A percentile compares a stretch with the other conserved stretches of the same genome.
Conservation (phyloP, 2,888 invertebrate genomes). For the Diabrotica balteata region DNA sequence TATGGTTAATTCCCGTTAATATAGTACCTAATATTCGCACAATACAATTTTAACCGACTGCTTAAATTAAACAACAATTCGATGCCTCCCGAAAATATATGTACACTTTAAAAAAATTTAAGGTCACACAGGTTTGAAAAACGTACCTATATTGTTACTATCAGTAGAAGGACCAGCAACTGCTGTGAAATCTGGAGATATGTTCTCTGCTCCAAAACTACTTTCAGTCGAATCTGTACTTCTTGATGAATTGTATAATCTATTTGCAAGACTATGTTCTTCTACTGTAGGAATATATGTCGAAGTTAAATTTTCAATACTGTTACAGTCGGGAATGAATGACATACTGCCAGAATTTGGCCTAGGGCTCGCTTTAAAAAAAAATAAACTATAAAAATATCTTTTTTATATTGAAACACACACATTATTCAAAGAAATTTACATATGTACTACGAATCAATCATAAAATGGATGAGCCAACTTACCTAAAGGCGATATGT, state of each 20-base stretch:
- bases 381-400: conserved; percentile 13
- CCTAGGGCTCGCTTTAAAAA: conserved; percentile 46
- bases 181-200: conserved; percentile 39
- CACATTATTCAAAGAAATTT: neutral
- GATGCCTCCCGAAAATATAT: too few species aligned
- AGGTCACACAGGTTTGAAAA: too few species aligned
- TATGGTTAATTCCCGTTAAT: too few species aligned
- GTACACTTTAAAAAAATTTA: too few species aligned
- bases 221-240: conserved; percentile 43
- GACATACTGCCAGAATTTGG: conserved; percentile 31
- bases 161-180: conserved; percentile 50
- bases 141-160: conserved; percentile 40
- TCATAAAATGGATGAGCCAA: neutral
- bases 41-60: too few species aligned
- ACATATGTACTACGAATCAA: neutral
- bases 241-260: conserved; percentile 49
- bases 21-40: too few species aligned
- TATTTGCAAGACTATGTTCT: conserved; percentile 49
- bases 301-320: conserved; percentile 43
- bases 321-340: conserved; percentile 33
- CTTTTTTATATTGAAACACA: neutral
- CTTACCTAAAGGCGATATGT: conserved; percentile 45
- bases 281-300: conserved; percentile 50
- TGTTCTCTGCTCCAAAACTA: conserved; percentile 38
- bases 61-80: too few species aligned